These are phyloP conservation scores for Aplysina aerophoba DNA, from an alignment of 37 sponge, comb jelly and placozoan species.

Conservation along the genomic window DNA sequence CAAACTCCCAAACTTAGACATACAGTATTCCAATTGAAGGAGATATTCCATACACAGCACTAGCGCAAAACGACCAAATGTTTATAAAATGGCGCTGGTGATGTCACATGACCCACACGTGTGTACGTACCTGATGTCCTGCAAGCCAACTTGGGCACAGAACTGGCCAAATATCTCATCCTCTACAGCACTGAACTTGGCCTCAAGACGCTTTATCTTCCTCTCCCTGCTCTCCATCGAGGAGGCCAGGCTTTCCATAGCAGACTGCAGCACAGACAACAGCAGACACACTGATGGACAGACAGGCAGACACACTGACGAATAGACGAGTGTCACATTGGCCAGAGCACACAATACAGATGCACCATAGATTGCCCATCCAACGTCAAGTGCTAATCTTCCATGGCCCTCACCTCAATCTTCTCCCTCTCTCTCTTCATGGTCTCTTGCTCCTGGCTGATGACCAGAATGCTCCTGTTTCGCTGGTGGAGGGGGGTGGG, in stretches of 20 bases:
- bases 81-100: no score
- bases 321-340: no score
- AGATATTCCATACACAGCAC: no score
- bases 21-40: no score
- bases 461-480: constrained; percentile 14
- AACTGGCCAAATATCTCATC: constrained; percentile 21
- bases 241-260: constrained; percentile 3
- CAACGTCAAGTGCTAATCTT: no score
- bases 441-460: not conserved
- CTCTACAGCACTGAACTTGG: constrained; percentile 37
- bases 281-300: no score
- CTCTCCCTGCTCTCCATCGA: constrained; percentile 24
- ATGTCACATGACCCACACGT: not conserved
- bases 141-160: constrained; percentile 11
- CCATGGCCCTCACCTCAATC: not conserved
- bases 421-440: constrained; percentile 17
- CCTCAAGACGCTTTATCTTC: constrained; percentile 27
- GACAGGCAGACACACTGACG: no score
- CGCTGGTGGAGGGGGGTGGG: not conserved
- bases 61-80: no score
- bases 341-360: no score
- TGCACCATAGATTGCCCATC: no score
- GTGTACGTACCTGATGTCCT: not conserved
- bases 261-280: not conserved
- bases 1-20: no score